Base-by-base conservation (phyloP, 2,888 invertebrate genomes). In the Portevinia maculata region DNA sequence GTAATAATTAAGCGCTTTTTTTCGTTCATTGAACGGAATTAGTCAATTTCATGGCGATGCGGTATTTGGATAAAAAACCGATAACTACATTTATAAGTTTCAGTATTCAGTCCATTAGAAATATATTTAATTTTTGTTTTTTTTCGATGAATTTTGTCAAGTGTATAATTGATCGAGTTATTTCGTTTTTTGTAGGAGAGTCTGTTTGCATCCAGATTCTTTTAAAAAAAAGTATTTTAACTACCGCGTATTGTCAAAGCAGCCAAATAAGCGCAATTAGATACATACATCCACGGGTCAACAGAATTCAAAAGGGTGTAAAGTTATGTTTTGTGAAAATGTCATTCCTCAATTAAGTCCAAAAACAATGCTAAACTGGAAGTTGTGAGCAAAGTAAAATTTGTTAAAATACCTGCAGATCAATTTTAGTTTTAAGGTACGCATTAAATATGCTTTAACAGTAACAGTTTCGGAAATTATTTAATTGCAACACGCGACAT, bases 271-370 rank as follows among this genome's bases (percentile, higher is more conserved):
- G 57, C 57, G 59, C 57, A 30, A 46, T 39, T 50, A 39, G 9
- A 28, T 32, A 39, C 15, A 39, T 39, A 64, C 39, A 65, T 52
- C n/a, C n/a, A n/a, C 53, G 19, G 19, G 32, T 44, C 30, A 32
- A 41, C 65, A 41, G 53, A 53, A 41, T 53, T n/a, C n/a, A 30
- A 37, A 55, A 69, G 70, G 52, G 52, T 15, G n/a, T n/a, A n/a
- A n/a, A 59, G 70, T 60, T 41, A 57, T 71, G 71, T 71, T 71
- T 34, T 62, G 57, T 46, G 39, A 62, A 73, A 62, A 62, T 55
- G 71, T 73, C 71, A 73, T 73, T 37, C 52, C 28, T 11, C 46
- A 48, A 70, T 50, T 59, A 28, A 39, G 28, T 32, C 34, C 9
- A 19, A 52, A 65, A 59, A 52, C 71, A 69, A 59, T 59, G 71